Evolutionary conservation across 2,888 invertebrate species (phyloP).

Genomic region (Spodoptera littoralis): DNA sequence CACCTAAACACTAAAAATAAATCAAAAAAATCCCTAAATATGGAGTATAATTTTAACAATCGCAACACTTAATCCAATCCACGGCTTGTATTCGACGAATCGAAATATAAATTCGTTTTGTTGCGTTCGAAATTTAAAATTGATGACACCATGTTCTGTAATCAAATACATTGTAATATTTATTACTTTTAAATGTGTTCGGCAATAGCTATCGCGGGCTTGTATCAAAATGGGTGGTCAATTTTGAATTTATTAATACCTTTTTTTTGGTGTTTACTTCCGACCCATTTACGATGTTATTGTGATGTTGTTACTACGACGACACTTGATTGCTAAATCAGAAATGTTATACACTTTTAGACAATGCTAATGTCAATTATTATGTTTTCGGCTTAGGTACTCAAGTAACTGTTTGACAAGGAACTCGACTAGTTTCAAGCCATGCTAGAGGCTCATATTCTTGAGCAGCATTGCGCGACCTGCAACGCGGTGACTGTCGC

Average conservation of each 20-base stretch:
- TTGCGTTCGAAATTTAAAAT: slow-evolving; percentile 59
- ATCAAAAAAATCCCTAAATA: background rate
- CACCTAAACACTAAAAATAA: too few species aligned
- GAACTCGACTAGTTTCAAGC: too few species aligned
- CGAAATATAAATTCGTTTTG: slow-evolving; percentile 49
- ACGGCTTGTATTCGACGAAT: slow-evolving; percentile 42
- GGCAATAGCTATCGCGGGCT: slow-evolving; percentile 13
- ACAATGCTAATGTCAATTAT: too few species aligned
- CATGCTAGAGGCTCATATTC: too few species aligned
- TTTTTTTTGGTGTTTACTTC: background rate
- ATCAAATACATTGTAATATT: slow-evolving; percentile 59
- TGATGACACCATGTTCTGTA: slow-evolving; percentile 51
- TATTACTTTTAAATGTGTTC: slow-evolving; percentile 44
- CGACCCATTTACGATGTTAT: background rate
- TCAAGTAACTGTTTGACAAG: too few species aligned
- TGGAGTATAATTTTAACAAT: background rate
- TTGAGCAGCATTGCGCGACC: too few species aligned
- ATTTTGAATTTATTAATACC: slow-evolving; percentile 2
- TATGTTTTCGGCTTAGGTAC: too few species aligned
- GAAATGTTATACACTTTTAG: too few species aligned
- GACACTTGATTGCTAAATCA: too few species aligned
- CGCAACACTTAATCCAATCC: slow-evolving; percentile 39
- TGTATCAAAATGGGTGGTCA: slow-evolving; percentile 33
- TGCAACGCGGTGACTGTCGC: too few species aligned
- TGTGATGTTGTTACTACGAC: too few species aligned